Evolutionary conservation across 64 coral and sea anemone species (phyloP).

Genomic region (Pocillopora damicornis): DNA sequence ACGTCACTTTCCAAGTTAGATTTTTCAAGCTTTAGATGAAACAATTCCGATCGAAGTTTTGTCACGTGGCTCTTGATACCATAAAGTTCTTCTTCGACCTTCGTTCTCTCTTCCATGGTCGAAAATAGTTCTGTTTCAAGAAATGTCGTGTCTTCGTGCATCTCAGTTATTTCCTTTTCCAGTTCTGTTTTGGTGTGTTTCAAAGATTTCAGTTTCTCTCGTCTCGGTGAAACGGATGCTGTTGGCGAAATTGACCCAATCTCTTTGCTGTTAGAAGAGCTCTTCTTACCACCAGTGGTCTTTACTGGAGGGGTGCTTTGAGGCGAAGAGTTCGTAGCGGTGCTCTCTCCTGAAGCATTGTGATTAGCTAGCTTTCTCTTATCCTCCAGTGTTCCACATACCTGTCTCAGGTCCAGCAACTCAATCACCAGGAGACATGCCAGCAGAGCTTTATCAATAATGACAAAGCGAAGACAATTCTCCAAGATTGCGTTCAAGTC

Average conservation of each 20-base stretch:
- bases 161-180: conserved; percentile 64
- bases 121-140: conserved; percentile 89
- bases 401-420: conserved; percentile 54
- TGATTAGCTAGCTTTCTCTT: not conserved
- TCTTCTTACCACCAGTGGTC: not conserved
- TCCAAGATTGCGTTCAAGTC: conserved; percentile 64
- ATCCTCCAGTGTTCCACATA: conserved; percentile 8
- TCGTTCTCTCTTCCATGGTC: conserved; percentile 88
- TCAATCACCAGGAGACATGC: conserved; percentile 80
- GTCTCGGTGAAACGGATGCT: conserved; percentile 11
- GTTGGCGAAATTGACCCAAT: not conserved
- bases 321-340: not conserved
- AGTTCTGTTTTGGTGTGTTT: conserved; percentile 51
- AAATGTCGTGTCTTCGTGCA: conserved; percentile 73
- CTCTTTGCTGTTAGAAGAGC: not conserved
- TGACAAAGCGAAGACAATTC: conserved; percentile 84
- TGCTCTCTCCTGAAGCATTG: not conserved
- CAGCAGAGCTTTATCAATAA: conserved; percentile 87
- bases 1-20: conserved; percentile 82
- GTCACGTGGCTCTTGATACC: conserved; percentile 76
- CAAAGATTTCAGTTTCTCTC: conserved; percentile 11
- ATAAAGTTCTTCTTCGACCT: conserved; percentile 78
- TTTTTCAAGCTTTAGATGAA: conserved; percentile 85
- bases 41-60: conserved; percentile 76
- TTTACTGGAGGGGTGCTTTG: not conserved